Conservation (phyloP, 2,888 invertebrate species). For the Hermodice carunculata region DNA sequence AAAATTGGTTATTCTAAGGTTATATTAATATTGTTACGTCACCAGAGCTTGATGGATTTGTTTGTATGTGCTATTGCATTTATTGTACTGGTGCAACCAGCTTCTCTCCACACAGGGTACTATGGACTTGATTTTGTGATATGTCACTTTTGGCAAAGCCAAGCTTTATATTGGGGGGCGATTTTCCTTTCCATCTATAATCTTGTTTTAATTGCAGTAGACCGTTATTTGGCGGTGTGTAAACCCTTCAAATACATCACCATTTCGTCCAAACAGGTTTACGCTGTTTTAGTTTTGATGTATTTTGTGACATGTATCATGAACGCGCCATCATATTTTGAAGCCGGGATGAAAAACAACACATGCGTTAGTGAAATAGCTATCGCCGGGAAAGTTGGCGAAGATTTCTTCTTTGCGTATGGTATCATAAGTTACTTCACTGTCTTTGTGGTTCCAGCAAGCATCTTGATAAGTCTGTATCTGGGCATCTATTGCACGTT, state of each 20-base stretch:
- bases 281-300: background rate
- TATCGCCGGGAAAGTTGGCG: background rate
- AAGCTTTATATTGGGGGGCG: slow-evolving; percentile 10
- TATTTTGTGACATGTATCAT: background rate
- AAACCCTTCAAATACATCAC: slow-evolving; percentile 1
- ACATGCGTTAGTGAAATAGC: background rate
- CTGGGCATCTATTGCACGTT: background rate
- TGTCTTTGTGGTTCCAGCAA: background rate
- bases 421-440: background rate
- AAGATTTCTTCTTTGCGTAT: slow-evolving; percentile 1
- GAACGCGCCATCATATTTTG: slow-evolving; percentile 4
- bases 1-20: no score
- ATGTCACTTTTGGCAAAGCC: slow-evolving; percentile 11
- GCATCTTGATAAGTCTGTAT: slow-evolving; percentile 1
- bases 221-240: background rate
- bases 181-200: slow-evolving; percentile 3
- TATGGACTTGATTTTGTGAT: background rate
- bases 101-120: background rate
- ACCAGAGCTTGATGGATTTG: slow-evolving; percentile 8
- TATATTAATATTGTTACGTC: background rate
- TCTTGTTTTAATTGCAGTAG: background rate
- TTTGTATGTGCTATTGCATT: background rate
- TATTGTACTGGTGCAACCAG: slow-evolving; percentile 2
- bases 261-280: background rate
- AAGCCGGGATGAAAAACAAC: background rate